Evolutionary conservation across 2,888 invertebrate species (phyloP).

Genomic region (Amphiduros pacificus): DNA sequence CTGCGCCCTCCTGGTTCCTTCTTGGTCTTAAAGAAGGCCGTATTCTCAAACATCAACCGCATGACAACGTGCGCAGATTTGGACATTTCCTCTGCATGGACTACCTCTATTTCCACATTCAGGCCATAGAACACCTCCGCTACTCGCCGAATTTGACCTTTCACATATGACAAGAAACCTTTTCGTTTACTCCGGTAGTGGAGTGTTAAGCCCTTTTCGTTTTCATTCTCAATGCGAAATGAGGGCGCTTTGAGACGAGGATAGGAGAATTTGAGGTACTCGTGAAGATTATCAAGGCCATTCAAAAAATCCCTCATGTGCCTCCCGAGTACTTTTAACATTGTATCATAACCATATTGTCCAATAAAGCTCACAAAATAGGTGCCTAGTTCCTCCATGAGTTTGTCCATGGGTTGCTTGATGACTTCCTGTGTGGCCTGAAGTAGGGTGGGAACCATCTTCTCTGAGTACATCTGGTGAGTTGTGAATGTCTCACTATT

Average conservation of each 20-base stretch:
- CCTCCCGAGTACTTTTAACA: conserved; percentile 67
- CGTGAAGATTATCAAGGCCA: conserved; percentile 91
- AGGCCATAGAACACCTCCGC: conserved; percentile 75
- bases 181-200: conserved; percentile 81
- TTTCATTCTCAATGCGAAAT: conserved; percentile 95
- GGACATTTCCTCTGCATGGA: conserved; percentile 84
- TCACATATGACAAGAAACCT: conserved; percentile 93
- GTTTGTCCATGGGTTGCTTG: conserved; percentile 66
- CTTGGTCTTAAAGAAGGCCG: conserved; percentile 66
- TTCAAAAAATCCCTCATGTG: conserved; percentile 95
- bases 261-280: conserved; percentile 94
- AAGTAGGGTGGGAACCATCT: conserved; percentile 35
- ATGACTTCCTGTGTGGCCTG: conserved; percentile 43
- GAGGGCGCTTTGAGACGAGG: conserved; percentile 88
- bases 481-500: conserved; percentile 66
- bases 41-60: conserved; percentile 88
- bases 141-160: conserved; percentile 90
- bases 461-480: conserved; percentile 91
- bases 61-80: conserved; percentile 93
- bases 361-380: conserved; percentile 91
- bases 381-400: conserved; percentile 74
- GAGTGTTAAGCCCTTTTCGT: conserved; percentile 79
- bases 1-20: conserved; percentile 13
- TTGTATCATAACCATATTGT: conserved; percentile 87
- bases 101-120: conserved; percentile 85